Evolutionary conservation across 1,140 invertebrate genomes (phyloP).

Genomic region (Monochamus saltuarius): DNA sequence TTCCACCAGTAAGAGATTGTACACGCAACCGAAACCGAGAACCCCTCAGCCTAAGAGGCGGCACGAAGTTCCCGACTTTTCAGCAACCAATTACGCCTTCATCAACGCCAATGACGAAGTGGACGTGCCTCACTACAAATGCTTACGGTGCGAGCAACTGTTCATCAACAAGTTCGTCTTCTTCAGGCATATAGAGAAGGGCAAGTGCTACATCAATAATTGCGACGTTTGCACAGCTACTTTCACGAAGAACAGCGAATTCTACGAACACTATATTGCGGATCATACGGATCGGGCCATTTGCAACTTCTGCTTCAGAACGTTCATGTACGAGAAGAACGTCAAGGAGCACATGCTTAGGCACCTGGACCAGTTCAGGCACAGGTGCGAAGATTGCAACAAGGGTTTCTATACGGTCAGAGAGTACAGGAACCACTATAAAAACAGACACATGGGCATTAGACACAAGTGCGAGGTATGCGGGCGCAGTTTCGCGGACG

Average conservation of each 20-base stretch:
- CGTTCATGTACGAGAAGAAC: constrained; percentile 52
- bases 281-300: constrained; percentile 48
- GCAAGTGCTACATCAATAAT: constrained; percentile 49
- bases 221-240: constrained; percentile 43
- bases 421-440: constrained; percentile 52
- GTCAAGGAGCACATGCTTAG: constrained; percentile 50
- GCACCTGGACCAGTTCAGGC: constrained; percentile 50
- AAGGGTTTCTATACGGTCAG: constrained; percentile 51
- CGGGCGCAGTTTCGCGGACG: constrained; percentile 62
- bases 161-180: constrained; percentile 50
- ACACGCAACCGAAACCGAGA: constrained; percentile 26
- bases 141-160: constrained; percentile 47
- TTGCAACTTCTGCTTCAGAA: constrained; percentile 50
- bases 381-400: constrained; percentile 48
- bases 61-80: constrained; percentile 48
- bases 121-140: constrained; percentile 45
- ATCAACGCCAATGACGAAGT: constrained; percentile 44
- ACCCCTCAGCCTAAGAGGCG: constrained; percentile 33
- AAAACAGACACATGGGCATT: constrained; percentile 50
- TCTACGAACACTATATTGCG: constrained; percentile 42
- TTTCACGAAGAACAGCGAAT: constrained; percentile 42
- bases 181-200: constrained; percentile 49
- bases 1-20: constrained; percentile 22
- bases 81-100: constrained; percentile 41
- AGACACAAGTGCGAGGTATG: constrained; percentile 58